phyloP scores from a whole-genome alignment of 1,140 invertebrate genomes.

The Scylla paramamosain region DNA sequence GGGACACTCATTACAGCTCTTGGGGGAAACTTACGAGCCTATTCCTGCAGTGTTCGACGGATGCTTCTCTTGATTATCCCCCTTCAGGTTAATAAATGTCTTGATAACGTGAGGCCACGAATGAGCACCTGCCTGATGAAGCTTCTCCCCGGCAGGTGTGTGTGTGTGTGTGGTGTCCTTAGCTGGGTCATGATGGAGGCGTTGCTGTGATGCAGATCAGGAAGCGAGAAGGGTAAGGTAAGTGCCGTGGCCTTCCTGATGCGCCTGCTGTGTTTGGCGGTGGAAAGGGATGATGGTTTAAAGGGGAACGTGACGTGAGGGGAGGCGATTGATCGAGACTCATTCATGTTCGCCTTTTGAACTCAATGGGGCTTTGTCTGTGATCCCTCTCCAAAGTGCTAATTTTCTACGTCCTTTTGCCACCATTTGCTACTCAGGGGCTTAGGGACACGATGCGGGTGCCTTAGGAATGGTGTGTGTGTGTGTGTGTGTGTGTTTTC shows the following conservation, averaged over 20 bases:
- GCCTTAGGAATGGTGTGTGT: neutral
- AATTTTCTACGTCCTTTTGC: neutral
- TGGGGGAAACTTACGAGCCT: neutral
- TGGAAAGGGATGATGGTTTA: neutral
- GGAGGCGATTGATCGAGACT: neutral
- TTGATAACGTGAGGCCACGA: neutral
- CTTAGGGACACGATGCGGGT: neutral
- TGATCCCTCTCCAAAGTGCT: neutral
- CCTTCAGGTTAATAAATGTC: constrained; percentile 26
- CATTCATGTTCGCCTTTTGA: neutral
- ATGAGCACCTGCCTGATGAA: neutral
- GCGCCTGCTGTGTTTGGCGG: neutral
- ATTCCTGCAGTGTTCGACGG: neutral
- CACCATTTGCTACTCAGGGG: neutral
- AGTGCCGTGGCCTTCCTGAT: neutral
- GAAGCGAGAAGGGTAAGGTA: neutral
- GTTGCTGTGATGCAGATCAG: too few species aligned
- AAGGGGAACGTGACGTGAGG: neutral
- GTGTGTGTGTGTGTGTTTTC: neutral
- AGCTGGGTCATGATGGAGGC: neutral
- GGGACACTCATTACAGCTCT: constrained; percentile 3
- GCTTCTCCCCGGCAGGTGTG: neutral
- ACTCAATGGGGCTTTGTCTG: neutral
- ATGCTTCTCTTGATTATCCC: constrained; percentile 7
- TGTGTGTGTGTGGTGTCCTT: neutral